Evolutionary conservation across 2,888 invertebrate species (phyloP).

Genomic region (Campoplex capitator): DNA sequence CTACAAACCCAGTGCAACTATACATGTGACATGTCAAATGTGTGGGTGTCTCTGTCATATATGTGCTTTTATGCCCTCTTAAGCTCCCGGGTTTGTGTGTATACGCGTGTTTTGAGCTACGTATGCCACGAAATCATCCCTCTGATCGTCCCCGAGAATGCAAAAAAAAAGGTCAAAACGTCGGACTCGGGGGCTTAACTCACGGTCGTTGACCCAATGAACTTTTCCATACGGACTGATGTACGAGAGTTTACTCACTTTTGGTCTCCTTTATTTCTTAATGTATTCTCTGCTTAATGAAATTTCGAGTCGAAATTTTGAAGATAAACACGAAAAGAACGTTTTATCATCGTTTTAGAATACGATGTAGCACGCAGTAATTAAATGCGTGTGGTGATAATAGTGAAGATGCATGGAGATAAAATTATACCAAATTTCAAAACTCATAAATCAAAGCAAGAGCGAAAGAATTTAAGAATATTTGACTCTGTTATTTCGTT

Average conservation of each 20-base stretch:
- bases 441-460: too few species aligned
- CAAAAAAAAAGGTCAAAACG: constrained; percentile 50
- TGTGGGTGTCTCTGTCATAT: too few species aligned
- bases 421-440: too few species aligned
- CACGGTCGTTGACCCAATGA: constrained; percentile 38
- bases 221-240: not conserved
- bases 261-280: not conserved
- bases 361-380: not conserved
- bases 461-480: too few species aligned
- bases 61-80: not conserved
- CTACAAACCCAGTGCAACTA: constrained; percentile 6
- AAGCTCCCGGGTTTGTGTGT: not conserved
- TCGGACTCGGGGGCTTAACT: not conserved
- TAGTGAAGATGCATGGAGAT: too few species aligned
- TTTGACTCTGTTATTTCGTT: not conserved
- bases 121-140: constrained; percentile 22
- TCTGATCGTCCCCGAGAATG: constrained; percentile 29
- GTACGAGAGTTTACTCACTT: not conserved
- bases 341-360: not conserved
- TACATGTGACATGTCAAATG: too few species aligned
- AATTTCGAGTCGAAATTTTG: not conserved
- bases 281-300: not conserved
- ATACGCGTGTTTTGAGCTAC: not conserved
- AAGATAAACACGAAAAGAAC: too few species aligned
- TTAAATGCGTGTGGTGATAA: not conserved